phyloP scores from a whole-genome alignment of 2,797 vertebrate genomes.

The Enteromius radiatus region DNA sequence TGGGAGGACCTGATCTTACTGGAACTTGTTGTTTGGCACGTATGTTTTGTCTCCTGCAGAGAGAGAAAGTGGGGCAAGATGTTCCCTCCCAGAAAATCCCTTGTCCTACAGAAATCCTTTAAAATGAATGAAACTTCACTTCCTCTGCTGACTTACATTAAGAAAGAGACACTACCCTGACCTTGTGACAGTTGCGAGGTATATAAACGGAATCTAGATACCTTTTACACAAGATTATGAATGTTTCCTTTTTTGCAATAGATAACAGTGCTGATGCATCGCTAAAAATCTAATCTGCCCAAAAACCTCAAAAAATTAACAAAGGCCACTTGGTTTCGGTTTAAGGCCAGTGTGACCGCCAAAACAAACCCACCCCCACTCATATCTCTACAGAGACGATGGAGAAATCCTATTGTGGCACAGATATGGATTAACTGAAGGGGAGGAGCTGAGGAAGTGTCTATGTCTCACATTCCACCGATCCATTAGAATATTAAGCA shows the following conservation, averaged over 20 bases:
- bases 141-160: slow-evolving; percentile 6
- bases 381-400: background rate
- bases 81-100: background rate
- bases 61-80: slow-evolving; percentile 20
- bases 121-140: background rate
- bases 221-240: slow-evolving; percentile 3
- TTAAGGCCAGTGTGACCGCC: slow-evolving; percentile 6
- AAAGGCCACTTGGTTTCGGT: slow-evolving; percentile 9
- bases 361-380: slow-evolving; percentile 7
- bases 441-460: background rate
- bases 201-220: background rate
- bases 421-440: slow-evolving; percentile 40
- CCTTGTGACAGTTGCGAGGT: background rate
- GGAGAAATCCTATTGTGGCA: slow-evolving; percentile 24
- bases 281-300: background rate
- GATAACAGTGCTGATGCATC: background rate
- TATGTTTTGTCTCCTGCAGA: slow-evolving; percentile 21
- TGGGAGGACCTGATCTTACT: slow-evolving; percentile 10
- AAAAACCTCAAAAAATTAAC: background rate
- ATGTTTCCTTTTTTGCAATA: background rate
- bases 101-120: slow-evolving; percentile 5
- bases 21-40: slow-evolving; percentile 14
- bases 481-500: slow-evolving; percentile 8
- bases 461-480: background rate
- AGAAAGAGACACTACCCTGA: background rate